Base-by-base conservation (phyloP, 2,113 vertebrate species). In the Tylochromis polylepis region DNA sequence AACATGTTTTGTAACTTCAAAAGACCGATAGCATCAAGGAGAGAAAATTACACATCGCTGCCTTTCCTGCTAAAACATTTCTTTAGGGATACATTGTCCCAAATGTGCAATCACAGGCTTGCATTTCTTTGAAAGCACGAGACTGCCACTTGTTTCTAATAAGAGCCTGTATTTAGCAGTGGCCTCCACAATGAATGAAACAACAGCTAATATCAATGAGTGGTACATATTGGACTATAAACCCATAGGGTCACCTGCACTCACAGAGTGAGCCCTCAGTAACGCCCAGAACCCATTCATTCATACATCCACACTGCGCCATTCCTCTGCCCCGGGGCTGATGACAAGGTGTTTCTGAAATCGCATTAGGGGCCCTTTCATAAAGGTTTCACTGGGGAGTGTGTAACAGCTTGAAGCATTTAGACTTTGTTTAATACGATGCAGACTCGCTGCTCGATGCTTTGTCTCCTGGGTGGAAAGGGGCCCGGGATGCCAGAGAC, bases 271-370 rank as follows among this genome's bases (percentile, higher is more conserved):
- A 70, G 75, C 51, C 31, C 43, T 57, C 46, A 5, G 72, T 67
- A 86, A 88, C 58, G 38, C 56, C 60, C 29, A 83, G 81, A 38
- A 31, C 41, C 58, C 79, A 55, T 91, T 93, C 88, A 93, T 93
- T 93, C 90, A 88, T 83, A 75, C 16, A 87, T 89, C 88, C 87
- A 87, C 84, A 86, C 89, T 88, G 56, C 72, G 84, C 55, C 84
- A 77, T 89, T 89, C 77, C 92, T 85, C 83, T 46, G 90, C 92
- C 89, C 82, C 38, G 15, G 84, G 90, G 90, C 81, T 84, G 89
- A 94, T 94, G 95, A 96, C 94, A 96, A 96, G 94, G 95, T 96
- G 96, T 96, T 96, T 96, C 93, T 95, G 93, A 96, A 95, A 96
- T 95, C 92, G 87, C 95, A 95, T 96, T 96, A 96, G 94, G 94